A percentile compares a stretch with the other conserved stretches of the same genome.
Evolutionary conservation across 92 coral and sea anemone species (phyloP).

Genomic region (Porites divaricata): DNA sequence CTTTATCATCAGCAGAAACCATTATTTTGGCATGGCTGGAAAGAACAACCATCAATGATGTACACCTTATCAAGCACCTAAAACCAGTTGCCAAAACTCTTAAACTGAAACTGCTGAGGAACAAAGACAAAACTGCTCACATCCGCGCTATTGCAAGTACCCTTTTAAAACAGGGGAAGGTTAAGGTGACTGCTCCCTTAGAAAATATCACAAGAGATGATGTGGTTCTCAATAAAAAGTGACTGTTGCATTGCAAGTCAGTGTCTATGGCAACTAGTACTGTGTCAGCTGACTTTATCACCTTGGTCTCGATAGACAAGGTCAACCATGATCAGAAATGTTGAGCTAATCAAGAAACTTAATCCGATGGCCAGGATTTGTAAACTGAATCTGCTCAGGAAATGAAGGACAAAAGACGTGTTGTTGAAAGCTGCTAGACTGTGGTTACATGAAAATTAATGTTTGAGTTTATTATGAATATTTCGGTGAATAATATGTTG

Average conservation of each 20-base stretch:
- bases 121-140: slow-evolving; percentile 26
- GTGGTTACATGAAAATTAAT: no score
- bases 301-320: slow-evolving; percentile 32
- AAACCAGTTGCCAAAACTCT: slow-evolving; percentile 46
- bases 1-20: slow-evolving; percentile 49
- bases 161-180: slow-evolving; percentile 18
- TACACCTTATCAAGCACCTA: slow-evolving; percentile 33
- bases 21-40: slow-evolving; percentile 23
- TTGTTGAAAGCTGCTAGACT: not conserved
- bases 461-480: no score
- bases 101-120: slow-evolving; percentile 27
- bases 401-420: not conserved
- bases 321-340: slow-evolving; percentile 7
- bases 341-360: slow-evolving; percentile 4
- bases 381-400: not conserved
- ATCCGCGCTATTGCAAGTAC: slow-evolving; percentile 31
- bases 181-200: slow-evolving; percentile 14
- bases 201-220: slow-evolving; percentile 21
- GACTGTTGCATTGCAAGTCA: slow-evolving; percentile 18
- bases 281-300: slow-evolving; percentile 42
- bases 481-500: no score
- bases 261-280: slow-evolving; percentile 7
- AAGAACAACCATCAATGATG: slow-evolving; percentile 24
- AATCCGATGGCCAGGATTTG: not conserved
- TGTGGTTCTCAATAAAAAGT: not conserved